Conservation (phyloP, 2,797 vertebrate species). For the Loris lydekkerianus region DNA sequence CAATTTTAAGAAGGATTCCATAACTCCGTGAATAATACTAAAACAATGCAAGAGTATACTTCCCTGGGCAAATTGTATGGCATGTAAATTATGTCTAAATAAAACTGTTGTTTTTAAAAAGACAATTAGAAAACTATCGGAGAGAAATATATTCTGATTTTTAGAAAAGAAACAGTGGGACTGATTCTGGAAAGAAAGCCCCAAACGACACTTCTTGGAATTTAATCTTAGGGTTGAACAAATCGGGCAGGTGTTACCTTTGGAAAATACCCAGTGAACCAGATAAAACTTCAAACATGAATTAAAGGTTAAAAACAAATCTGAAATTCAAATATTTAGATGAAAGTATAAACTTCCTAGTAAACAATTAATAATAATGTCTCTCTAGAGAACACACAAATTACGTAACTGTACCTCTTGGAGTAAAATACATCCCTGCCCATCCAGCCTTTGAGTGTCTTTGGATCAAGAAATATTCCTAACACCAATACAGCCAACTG, state of each 20-base stretch:
- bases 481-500: background rate
- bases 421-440: background rate
- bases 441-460: background rate
- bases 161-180: background rate
- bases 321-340: conserved; percentile 17
- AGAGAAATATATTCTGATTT: background rate
- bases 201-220: background rate
- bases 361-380: background rate
- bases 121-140: background rate
- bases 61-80: background rate
- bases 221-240: background rate
- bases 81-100: background rate
- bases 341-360: background rate
- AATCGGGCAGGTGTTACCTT: background rate
- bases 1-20: background rate
- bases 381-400: background rate
- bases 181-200: background rate
- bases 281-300: background rate
- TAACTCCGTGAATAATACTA: background rate
- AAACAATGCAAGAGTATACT: background rate
- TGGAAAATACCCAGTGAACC: background rate
- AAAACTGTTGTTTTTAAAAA: background rate
- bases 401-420: background rate
- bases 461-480: background rate
- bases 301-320: conserved; percentile 8